Evolutionary conservation across 2,113 vertebrate genomes (phyloP).

Genomic region (Gymnocephalus cernua): DNA sequence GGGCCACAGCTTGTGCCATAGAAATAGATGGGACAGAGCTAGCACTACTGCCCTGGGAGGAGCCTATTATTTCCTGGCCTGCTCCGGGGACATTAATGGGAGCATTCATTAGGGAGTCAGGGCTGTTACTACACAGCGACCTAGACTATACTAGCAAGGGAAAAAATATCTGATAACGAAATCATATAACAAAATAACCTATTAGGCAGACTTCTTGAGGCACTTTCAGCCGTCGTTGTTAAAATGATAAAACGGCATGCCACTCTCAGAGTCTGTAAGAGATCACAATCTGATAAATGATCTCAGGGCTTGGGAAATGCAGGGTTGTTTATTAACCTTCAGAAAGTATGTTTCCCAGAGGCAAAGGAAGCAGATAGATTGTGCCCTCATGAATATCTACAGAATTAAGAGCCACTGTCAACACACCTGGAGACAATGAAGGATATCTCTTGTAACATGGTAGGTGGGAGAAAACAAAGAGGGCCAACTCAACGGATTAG

Average conservation of each 20-base stretch:
- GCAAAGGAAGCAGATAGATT: slow-evolving; percentile 78
- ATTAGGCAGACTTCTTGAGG: slow-evolving; percentile 82
- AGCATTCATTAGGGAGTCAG: slow-evolving; percentile 81
- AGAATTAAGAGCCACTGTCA: slow-evolving; percentile 79
- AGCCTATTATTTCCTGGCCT: slow-evolving; percentile 73
- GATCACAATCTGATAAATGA: slow-evolving; percentile 84
- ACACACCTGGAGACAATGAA: slow-evolving; percentile 75
- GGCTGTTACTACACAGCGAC: slow-evolving; percentile 68
- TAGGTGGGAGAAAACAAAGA: slow-evolving; percentile 46
- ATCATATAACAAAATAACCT: slow-evolving; percentile 84
- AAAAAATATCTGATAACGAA: slow-evolving; percentile 80
- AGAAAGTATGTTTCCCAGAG: slow-evolving; percentile 82
- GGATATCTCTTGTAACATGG: slow-evolving; percentile 58
- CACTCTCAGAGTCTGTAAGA: slow-evolving; percentile 82
- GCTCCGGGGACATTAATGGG: slow-evolving; percentile 71
- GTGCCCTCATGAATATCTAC: slow-evolving; percentile 80
- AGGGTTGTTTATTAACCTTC: slow-evolving; percentile 85
- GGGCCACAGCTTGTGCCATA: slow-evolving; percentile 57
- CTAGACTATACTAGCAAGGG: slow-evolving; percentile 61
- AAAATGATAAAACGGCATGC: slow-evolving; percentile 84
- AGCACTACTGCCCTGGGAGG: slow-evolving; percentile 61
- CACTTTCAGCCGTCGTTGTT: slow-evolving; percentile 83
- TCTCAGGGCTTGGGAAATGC: slow-evolving; percentile 75
- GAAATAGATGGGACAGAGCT: slow-evolving; percentile 62
- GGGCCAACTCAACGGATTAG: slow-evolving; percentile 45